These are phyloP conservation scores for Mico argentatus DNA, from an alignment of 2,797 vertebrate species.

Conservation along the genomic window DNA sequence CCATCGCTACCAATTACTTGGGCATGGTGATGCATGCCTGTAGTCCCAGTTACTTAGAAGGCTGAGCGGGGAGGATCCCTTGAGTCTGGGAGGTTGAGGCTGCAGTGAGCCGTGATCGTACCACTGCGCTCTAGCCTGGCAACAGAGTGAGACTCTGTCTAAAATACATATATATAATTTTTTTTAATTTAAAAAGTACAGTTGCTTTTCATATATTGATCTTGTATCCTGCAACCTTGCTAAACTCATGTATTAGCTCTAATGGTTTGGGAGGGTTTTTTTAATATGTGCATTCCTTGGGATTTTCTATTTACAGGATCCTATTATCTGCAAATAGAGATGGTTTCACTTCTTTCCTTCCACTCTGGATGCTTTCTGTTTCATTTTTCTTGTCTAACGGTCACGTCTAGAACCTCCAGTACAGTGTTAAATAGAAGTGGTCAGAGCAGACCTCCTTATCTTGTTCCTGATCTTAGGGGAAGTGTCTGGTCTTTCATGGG, in stretches of 20 bases:
- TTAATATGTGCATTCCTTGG: background rate
- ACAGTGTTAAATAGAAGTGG: no score
- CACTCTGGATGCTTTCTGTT: background rate
- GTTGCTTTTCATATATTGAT: background rate
- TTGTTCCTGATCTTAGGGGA: background rate
- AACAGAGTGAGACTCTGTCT: background rate
- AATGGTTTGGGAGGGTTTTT: background rate
- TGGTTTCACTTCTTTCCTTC: background rate
- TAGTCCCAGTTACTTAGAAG: background rate
- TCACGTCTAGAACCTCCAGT: background rate
- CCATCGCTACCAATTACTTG: background rate
- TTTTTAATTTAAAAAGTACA: background rate
- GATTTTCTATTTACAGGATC: background rate
- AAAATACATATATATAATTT: background rate
- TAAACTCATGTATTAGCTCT: background rate
- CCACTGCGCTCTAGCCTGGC: background rate
- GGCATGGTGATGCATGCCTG: background rate
- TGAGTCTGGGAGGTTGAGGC: background rate
- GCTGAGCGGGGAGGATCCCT: background rate
- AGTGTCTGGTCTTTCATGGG: background rate
- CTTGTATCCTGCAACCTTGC: background rate
- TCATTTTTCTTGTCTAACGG: background rate
- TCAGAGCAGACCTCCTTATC: background rate
- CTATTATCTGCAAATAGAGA: background rate
- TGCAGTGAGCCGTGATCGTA: background rate